Base-by-base conservation (phyloP, 2,888 invertebrate species). In the Calameuta pallipes region DNA sequence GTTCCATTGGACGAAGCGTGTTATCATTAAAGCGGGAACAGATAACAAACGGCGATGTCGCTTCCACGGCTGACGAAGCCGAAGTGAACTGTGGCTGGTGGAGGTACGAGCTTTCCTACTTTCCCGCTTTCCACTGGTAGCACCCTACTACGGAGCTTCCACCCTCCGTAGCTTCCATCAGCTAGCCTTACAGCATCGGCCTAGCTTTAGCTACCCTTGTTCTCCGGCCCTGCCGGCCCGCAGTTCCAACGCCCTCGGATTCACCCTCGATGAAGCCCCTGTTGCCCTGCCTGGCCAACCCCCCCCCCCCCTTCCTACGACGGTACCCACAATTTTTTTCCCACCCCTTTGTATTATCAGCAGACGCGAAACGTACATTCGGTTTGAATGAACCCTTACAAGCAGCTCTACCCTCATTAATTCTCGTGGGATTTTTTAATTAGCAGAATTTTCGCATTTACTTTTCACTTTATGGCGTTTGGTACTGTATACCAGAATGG, bases 41-140 rank as follows among this genome's bases (percentile, higher is more conserved):
- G 56, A 56, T 23, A 56, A 56, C 56, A 56, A 56, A 71, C 12
- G 31, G 83, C 83, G 85, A 81, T 82, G 86, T 85, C 84, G 84
- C 85, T 85, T 80, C 83, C 78, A 85, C 89, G 86, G 86, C 87
- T 86, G 86, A 86, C 88, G 85, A 86, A 87, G 87, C 89, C 87
- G 87, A 82, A 87, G 85, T 88, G 89, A 90, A 88, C 88, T 86
- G 88, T 85, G 85, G 86, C 83, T 86, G 85, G 84, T 69, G 79
- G 75, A 71, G 77, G 75, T 81, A 82, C 78, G 83, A 83, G 88
- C 87, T 89, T 89, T 89, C 88, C 89, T 88, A 85, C 89, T 88
- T 87, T 86, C 86, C 84, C 69, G 56, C 71, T 74, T 37, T 31
- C 73, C 73, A 75, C 69, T 74, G 70, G 76, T 76, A 75, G 80